Evolutionary conservation across 2,888 invertebrate species (phyloP).

Genomic region (Diloba caeruleocephala): DNA sequence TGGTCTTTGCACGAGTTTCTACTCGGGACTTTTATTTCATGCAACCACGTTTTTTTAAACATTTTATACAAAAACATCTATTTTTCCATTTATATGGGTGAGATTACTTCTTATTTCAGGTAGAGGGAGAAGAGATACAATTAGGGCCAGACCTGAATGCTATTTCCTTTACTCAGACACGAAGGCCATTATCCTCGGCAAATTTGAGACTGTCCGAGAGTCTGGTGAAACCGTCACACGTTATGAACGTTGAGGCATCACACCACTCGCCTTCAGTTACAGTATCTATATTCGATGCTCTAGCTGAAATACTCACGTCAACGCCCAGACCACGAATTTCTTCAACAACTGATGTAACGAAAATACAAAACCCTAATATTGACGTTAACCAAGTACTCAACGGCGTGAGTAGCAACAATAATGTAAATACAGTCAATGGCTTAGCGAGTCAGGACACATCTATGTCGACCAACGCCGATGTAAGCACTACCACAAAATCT

Average conservation of each 20-base stretch:
- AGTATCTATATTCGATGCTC: conserved; percentile 89
- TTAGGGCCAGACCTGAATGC: conserved; percentile 87
- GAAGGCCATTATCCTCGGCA: conserved; percentile 84
- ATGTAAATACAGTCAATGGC: conserved; percentile 84
- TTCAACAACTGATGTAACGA: conserved; percentile 79
- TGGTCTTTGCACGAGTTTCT: conserved; percentile 82
- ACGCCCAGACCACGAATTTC: conserved; percentile 84
- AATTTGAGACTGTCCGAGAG: conserved; percentile 86
- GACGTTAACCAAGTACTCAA: conserved; percentile 80
- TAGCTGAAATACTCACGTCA: conserved; percentile 89
- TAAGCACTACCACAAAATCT: conserved; percentile 83
- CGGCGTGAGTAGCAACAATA: conserved; percentile 87
- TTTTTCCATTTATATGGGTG: conserved; percentile 86
- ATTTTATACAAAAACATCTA: conserved; percentile 58
- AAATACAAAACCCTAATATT: conserved; percentile 74
- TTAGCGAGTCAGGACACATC: conserved; percentile 73
- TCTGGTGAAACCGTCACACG: conserved; percentile 81
- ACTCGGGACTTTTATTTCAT: conserved; percentile 59
- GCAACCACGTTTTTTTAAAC: conserved; percentile 45
- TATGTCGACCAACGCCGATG: conserved; percentile 70
- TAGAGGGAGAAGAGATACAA: conserved; percentile 87
- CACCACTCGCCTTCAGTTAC: conserved; percentile 89
- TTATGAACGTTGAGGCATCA: conserved; percentile 88
- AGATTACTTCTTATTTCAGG: conserved; percentile 89
- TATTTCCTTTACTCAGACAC: conserved; percentile 86